Base-by-base conservation (phyloP, 2,797 vertebrate genomes). In the Pseudochromis fuscus region DNA sequence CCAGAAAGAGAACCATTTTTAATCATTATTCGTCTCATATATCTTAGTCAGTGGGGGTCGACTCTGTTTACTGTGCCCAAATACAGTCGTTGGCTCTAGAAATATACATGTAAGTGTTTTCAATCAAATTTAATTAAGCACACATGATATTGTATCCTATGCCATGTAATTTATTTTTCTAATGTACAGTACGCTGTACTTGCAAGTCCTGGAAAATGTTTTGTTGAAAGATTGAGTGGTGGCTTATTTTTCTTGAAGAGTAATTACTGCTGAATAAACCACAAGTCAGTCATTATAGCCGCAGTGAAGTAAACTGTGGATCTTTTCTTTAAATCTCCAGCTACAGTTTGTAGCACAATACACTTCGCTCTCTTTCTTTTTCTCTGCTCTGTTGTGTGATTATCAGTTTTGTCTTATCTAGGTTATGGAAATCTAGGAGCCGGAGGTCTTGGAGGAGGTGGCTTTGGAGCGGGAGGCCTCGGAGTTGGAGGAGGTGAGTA, bases 351-450 rank as follows among this genome's bases (percentile, higher is more conserved):
- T 35, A 23, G 19, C 31, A 11, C 25, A 51, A 13, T 28, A 7
- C 23, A 48, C 46, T n/a, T 65, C 10, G 24, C 25, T 38, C 4
- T 28, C 3, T 66, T 46, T 67, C 23, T 71, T 49, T 69, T 21
- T 35, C 27, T 49, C 3, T n/a, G 2, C 25, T 52, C 12, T 6
- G 16, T 30, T 51, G 50, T 30, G 51, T 63, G 18, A 55, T 27
- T 62, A 6, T 69, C 37, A 40, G 60, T 80, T 77, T 69, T 71
- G 25, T 46, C 25, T 23, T 31, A 19, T 56, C 15, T 53, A 93
- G 92, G 91, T 60, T 93, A 93, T 85, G 90, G 90, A 42, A 91
- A 73, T 76, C 79, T 93, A 74, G 91, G 90, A 72, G 79, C 2
- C 0, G 82, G 82, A 40, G 83, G 79, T 72, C 65, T 79, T 19